Percentiles rank a stretch among this genome's conserved stretches.
These are phyloP conservation scores for Megaptera novaeangliae DNA, from an alignment of 2,113 vertebrate genomes.

Conservation along the genomic window DNA sequence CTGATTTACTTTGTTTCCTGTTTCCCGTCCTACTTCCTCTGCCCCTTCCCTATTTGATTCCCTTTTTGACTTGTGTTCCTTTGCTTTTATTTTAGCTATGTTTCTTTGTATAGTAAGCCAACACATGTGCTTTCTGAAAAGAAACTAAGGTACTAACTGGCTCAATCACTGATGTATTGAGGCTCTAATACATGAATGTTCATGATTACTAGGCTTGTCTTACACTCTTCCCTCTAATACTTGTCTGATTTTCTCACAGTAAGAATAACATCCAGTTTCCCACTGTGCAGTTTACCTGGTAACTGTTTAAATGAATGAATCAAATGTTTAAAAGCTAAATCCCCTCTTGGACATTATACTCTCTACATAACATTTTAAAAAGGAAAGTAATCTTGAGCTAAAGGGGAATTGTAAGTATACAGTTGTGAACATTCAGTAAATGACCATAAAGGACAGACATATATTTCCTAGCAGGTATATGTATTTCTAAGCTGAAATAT, in stretches of 20 bases:
- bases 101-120: neutral
- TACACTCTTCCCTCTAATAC: neutral
- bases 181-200: neutral
- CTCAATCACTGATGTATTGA: neutral
- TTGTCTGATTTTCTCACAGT: neutral
- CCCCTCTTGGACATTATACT: neutral
- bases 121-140: neutral
- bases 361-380: neutral
- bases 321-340: constrained; percentile 42
- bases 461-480: neutral
- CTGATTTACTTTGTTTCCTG: neutral
- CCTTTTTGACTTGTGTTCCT: neutral
- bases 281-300: neutral
- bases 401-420: neutral
- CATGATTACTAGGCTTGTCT: neutral
- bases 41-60: neutral
- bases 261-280: neutral
- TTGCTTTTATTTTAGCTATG: neutral
- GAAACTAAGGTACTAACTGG: neutral
- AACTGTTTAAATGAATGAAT: constrained; percentile 45
- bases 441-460: neutral
- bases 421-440: constrained; percentile 32
- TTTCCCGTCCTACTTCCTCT: neutral
- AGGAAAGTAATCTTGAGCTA: constrained; percentile 29
- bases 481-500: neutral